phyloP scores from a whole-genome alignment of 2,797 vertebrate genomes.

The Sebastiscus albofasciatus region DNA sequence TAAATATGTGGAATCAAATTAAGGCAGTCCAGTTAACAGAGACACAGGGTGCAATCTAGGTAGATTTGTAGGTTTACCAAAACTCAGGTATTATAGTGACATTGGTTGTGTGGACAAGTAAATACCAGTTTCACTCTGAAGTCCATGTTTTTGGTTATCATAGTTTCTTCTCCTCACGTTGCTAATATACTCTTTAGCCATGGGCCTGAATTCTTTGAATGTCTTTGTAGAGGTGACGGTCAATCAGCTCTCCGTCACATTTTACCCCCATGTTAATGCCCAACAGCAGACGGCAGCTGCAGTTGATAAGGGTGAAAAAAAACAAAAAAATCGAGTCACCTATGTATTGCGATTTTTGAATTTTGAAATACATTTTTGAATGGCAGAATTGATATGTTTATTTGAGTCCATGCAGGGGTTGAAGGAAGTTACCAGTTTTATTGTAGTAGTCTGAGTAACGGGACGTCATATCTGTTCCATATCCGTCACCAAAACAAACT shows the following conservation, averaged over 20 bases:
- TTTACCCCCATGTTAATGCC: neutral
- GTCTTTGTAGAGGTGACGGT: neutral
- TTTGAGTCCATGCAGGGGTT: too few species aligned
- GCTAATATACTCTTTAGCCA: neutral
- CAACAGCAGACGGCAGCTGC: neutral
- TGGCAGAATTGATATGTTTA: too few species aligned
- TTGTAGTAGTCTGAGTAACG: too few species aligned
- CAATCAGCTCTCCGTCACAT: too few species aligned
- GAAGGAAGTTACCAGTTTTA: too few species aligned
- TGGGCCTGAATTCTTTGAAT: neutral
- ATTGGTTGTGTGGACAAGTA: neutral
- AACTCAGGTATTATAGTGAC: neutral
- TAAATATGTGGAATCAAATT: neutral
- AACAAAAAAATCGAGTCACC: too few species aligned
- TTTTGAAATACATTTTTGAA: too few species aligned
- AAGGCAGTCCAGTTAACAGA: neutral
- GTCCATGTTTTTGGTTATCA: neutral
- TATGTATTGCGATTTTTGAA: too few species aligned
- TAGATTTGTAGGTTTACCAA: neutral
- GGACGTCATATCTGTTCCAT: too few species aligned
- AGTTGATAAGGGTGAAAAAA: too few species aligned
- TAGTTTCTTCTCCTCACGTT: neutral
- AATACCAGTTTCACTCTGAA: neutral
- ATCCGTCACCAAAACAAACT: too few species aligned
- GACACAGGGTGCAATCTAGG: neutral